Evolutionary conservation across 2,113 vertebrate species (phyloP), one percentile per base, ranked within the genome.

Genomic region (Condylura cristata): DNA sequence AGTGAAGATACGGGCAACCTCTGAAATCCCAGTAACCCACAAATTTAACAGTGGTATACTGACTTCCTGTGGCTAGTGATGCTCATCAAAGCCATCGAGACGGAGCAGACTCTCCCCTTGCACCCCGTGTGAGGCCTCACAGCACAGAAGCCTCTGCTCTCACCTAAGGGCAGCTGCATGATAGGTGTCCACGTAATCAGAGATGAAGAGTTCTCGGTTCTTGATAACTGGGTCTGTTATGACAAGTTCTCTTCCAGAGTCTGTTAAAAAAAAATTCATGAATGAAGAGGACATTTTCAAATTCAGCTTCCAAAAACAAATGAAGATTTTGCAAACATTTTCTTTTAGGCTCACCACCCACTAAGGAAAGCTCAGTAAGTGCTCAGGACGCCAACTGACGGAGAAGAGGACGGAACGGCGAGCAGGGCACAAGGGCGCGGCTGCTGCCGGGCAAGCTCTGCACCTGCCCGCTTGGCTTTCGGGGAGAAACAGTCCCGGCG

Each of bases 121-220:
- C n/a, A n/a, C n/a, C n/a, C 48, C 13, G 48, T 6, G 14, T 51
- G 48, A 51, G 48, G 48, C 16, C 5, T 16, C 48, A 51, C 16
- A 17, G 48, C 14, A 24, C 56, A 60, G 56, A 20, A 0, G 3
- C 10, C 60, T 63, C n/a, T 0, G 0, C 1, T 10, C 97, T 98
- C 94, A 99, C 99, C 99, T 99, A 93, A 99, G 99, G 97, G 99
- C 99, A 98, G 99, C 99, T 96, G 99, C 99, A 4, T 99, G 99
- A 97, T 99, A 99, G 0, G 99, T 99, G 98, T 99, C 99, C 58
- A 99, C 99, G 0, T 99, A 99, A 97, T 99, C 99, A 0, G 99
- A 99, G 97, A 99, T 99, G 98, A 99, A 99, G 98, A 99, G 99
- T 97, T 99, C 99, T 95, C 99, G 98, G 97, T 99, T 99, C 98